Base-by-base conservation (phyloP, 1,140 invertebrate species). In the Pomacea maculata region DNA sequence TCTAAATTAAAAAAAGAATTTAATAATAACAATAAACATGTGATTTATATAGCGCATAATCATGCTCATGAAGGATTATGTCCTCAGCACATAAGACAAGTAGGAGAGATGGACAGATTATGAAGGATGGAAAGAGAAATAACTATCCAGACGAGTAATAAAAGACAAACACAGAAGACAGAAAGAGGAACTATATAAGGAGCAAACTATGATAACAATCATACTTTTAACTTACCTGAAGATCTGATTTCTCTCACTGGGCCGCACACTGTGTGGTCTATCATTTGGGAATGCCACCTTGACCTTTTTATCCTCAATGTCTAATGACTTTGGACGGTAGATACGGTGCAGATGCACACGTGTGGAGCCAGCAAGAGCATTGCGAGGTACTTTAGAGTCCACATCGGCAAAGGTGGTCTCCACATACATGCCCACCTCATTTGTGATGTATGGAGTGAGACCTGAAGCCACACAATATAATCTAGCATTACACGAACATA, bases 201-300 rank as follows among this genome's bases (percentile, higher is more conserved):
- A 45, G 34, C 34, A 45, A 45, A 45, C 25, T 45, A 45, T 45
- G 34, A 45, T 45, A 45, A 4, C 34, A 21, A 54, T 34, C 61
- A 65, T n/a, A 52, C 10, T 78, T 21, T 29, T 19, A 68, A 87
- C 87, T 86, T 84, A 92, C 91, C 86, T 88, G 83, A 87, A 92
- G 71, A 81, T 84, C 79, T 89, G 84, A 25, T 88, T 80, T 76
- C 86, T 80, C 12, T 88, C 84, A 76, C 83, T 87, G 19, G 91
- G 90, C 64, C 90, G 79, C 17, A 92, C 87, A 78, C 91, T 92
- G 29, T 86, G 83, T 17, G 90, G 86, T 52, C 90, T 76, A 83
- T 92, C 91, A 87, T 92, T 92, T 12, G 91, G 91, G 80, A 91
- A 91, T 8, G 91, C 88, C 19, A 92, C 87, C 76, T 84, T 85